Evolutionary conservation across 2,797 vertebrate species (phyloP).

Genomic region (Dermochelys coriacea): DNA sequence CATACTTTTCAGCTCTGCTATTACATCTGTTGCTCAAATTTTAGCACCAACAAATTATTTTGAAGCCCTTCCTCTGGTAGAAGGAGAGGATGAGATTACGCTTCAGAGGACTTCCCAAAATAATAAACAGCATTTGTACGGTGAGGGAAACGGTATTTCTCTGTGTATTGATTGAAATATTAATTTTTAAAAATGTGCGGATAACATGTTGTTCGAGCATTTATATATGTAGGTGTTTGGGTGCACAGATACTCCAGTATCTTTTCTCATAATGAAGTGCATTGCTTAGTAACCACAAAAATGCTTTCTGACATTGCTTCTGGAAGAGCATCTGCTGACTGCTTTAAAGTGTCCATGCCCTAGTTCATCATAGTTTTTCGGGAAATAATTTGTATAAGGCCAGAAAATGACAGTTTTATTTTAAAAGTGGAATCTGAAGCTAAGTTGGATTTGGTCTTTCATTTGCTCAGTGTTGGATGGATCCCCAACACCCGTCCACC

Average conservation of each 20-base stretch:
- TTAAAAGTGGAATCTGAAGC: background rate
- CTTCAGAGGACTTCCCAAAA: background rate
- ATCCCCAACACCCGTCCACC: background rate
- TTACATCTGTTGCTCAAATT: background rate
- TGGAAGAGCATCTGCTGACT: background rate
- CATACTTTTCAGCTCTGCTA: background rate
- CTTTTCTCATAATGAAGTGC: background rate
- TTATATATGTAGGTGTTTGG: background rate
- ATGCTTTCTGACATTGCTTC: background rate
- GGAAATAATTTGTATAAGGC: background rate
- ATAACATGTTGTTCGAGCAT: background rate
- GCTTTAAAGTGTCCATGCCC: background rate
- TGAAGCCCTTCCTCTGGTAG: background rate
- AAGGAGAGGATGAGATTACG: background rate
- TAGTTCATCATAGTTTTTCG: background rate
- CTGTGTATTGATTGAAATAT: background rate
- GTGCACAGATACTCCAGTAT: rapidly evolving
- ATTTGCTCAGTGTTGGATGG: background rate
- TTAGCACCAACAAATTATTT: background rate
- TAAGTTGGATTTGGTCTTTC: background rate
- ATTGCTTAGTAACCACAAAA: background rate
- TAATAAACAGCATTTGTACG: background rate
- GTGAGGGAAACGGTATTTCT: background rate
- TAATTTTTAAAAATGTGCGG: background rate
- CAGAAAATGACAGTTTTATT: background rate